Evolutionary conservation across 2,888 invertebrate species (phyloP).

Genomic region (Heliconius sara): DNA sequence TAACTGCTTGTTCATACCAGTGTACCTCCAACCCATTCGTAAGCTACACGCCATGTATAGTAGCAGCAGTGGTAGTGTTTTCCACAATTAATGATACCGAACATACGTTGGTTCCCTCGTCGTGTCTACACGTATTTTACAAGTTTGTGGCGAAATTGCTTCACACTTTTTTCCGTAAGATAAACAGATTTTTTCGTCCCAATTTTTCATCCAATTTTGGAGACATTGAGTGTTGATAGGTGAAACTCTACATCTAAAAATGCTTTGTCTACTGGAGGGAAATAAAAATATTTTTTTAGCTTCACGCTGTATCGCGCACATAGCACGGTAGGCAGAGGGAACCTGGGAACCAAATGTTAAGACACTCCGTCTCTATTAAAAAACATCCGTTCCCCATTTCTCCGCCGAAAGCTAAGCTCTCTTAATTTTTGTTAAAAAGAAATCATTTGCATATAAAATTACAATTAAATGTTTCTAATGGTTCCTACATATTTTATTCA

Average conservation of each 20-base stretch:
- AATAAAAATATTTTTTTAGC: no score
- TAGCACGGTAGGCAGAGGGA: no score
- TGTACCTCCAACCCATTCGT: background rate
- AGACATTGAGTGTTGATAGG: no score
- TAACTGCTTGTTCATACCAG: no score
- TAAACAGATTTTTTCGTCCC: background rate
- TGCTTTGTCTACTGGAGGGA: no score
- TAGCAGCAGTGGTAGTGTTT: conserved; percentile 4
- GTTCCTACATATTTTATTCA: background rate
- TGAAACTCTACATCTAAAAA: no score
- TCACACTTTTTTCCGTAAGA: background rate
- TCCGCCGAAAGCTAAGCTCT: background rate
- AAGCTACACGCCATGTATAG: background rate
- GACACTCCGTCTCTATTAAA: background rate
- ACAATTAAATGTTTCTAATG: background rate
- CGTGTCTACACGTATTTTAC: background rate
- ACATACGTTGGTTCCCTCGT: conserved; percentile 8
- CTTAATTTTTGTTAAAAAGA: background rate
- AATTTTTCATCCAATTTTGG: no score
- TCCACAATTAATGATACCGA: conserved; percentile 22
- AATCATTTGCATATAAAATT: background rate
- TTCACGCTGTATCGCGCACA: no score
- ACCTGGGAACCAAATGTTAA: no score
- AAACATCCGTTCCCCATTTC: background rate
- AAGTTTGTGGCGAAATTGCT: background rate